Base-by-base conservation (phyloP, 2,797 vertebrate genomes). In the Enteromius afrohamiltoni region DNA sequence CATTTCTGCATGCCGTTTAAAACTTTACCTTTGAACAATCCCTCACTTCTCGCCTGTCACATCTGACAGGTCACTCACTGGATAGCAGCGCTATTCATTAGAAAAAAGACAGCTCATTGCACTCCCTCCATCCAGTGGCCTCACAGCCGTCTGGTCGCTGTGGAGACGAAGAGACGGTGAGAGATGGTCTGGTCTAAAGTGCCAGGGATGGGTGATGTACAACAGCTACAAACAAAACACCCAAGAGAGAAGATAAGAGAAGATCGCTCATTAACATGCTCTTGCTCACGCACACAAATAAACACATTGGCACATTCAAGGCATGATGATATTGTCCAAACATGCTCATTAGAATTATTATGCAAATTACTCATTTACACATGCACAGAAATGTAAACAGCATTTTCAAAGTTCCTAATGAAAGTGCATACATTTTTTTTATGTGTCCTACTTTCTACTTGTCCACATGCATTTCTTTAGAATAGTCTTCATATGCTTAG, bases 91-190 rank as follows among this genome's bases (percentile, higher is more conserved):
- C 84, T 87, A 84, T 89, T 89, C 81, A 87, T 90, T 87, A 90
- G 74, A 83, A 83, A 83, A 19, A 21, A 89, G 91, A 89, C 89
- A 89, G 79, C 86, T 88, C 88, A 88, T 91, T 91, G 86, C 64
- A 85, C 83, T 78, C 85, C 31, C 60, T 78, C 42, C 77, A 80
- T 80, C 79, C 26, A 45, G 67, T 80, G 74, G 82, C 62, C 80
- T 79, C 5, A n/a, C 21, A 26, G 83, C 75, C 31, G 80, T 86
- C 88, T 87, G 82, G 90, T 91, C 91, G 79, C 92, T 84, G 84
- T 83, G 86, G 91, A 37, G 71, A 91, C 55, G 6, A 10, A 58
- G 40, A 64, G 79, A 77, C 71, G 37, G 65, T 37, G 75, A 70
- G 74, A 83, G 49, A 82, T 69, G 73, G 51, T 69, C 58, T 77